Base-by-base conservation (phyloP, 2,113 vertebrate genomes). In the Neotoma lepida region DNA sequence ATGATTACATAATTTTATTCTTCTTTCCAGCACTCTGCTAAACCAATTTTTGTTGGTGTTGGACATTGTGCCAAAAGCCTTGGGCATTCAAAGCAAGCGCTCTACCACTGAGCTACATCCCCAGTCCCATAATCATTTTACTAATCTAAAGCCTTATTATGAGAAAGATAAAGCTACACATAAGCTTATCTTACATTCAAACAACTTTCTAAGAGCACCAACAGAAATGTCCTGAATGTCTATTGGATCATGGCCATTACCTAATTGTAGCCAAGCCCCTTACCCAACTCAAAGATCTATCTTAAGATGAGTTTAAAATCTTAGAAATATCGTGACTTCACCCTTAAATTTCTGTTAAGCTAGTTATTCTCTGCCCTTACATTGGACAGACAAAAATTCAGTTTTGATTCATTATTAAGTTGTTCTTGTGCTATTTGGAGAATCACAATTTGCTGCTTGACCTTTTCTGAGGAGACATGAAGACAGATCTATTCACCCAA, bases 1-100 rank as follows among this genome's bases (percentile, higher is more conserved):
- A 58, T 88, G 66, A 68, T 64, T 71, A 68, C 2, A 71, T 95
- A 94, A 92, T 15, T 87, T 77, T 92, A 94, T 94, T 92, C 58
- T 92, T 71, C 33, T 61, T 15, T 95, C 61, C 17, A 33, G n/a
- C 33, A 30, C 2, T 87, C 73, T 81, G 35, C 66, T 87, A 84
- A 68, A 92, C 9, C 77, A 51, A 82, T 73, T 92, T 91, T 82
- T 84, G 39, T 33, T 39, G 10, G 20, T 82, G 35, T 54, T 82
- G 9, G 22, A n/a, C 4, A 39, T 12, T 39, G 56, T 30, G 44
- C 13, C 39, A 58, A 84, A 41, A 8, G 26, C 61, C 41, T 35
- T 63, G 41, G 18, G 20, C 30, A 49, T 68, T 18, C 41, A n/a
- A 14, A 7, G 9, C 33, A 68, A 35, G 28, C 20, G 15, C 10